These are phyloP conservation scores for Scleropages formosus DNA, from an alignment of 2,797 vertebrate genomes.

Conservation along the genomic window DNA sequence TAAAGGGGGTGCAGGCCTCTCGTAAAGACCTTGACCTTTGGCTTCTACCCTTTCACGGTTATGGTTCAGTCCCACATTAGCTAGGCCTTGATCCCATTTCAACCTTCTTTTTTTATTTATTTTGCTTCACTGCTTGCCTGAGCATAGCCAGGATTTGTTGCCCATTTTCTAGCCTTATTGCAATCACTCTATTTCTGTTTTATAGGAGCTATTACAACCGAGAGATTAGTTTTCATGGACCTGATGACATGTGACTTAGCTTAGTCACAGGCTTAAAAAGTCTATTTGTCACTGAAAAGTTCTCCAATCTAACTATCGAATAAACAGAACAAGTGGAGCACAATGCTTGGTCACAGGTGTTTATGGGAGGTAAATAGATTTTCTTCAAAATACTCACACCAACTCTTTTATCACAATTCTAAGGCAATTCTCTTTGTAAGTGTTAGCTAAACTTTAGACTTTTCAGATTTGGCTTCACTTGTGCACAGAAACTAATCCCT, in stretches of 20 bases:
- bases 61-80: conserved; percentile 72
- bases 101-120: conserved; percentile 72
- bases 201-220: conserved; percentile 84
- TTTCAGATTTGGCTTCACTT: too few species aligned
- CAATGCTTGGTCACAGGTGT: conserved; percentile 43
- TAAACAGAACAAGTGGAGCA: conserved; percentile 61
- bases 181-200: conserved; percentile 79
- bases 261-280: conserved; percentile 45
- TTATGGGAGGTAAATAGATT: conserved; percentile 41
- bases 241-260: conserved; percentile 74
- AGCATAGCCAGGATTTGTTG: conserved; percentile 84
- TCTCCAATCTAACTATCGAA: conserved; percentile 67
- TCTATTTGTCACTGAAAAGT: conserved; percentile 48
- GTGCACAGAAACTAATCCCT: too few species aligned
- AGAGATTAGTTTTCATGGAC: conserved; percentile 79
- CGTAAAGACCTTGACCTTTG: conserved; percentile 78
- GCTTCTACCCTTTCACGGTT: conserved; percentile 68
- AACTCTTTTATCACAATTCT: conserved; percentile 58
- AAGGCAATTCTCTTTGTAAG: conserved; percentile 28
- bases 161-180: conserved; percentile 84
- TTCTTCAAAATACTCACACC: conserved; percentile 51
- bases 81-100: conserved; percentile 75
- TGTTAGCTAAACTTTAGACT: conserved; percentile 5
- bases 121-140: conserved; percentile 80
- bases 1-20: conserved; percentile 44